Base-by-base conservation (phyloP, 2,888 invertebrate genomes). In the Agriopis leucophaearia region DNA sequence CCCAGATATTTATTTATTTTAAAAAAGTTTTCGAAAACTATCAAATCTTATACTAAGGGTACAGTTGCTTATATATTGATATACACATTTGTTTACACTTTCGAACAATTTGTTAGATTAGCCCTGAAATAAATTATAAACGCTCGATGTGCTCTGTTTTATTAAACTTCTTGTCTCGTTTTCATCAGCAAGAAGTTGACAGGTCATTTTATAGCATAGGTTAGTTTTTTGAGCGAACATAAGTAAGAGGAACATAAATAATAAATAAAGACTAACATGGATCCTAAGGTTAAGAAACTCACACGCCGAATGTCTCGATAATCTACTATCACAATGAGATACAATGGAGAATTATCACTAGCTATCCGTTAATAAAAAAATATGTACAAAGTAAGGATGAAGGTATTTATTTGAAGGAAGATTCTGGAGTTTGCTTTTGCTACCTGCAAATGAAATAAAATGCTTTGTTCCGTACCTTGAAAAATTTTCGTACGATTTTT, bases 261-360 rank as follows among this genome's bases (percentile, higher is more conserved):
- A 68, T 63, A 65, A 68, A 72, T 57, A 64, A 65, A 47, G 44
- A 48, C 61, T 64, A 47, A 57, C 42, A 59, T 51, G 45, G 36
- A 51, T 64, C 64, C 61, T 64, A 62, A 50, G 13, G 9, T 47
- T 59, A 47, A 10, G 52, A 59, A 56, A 52, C 35, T 48, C 48
- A 44, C 15, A 54, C 55, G 59, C 64, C 58, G 58, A 69, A 63
- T 70, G 70, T 66, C 63, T 71, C 66, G 71, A 79, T 77, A 80
- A 76, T 75, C 79, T 81, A 81, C 81, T 86, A 88, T 88, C 88
- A 89, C 88, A 89, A 84, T 83, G 83, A 85, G 84, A 87, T 84
- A 78, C 73, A 80, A 66, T 70, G 70, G 64, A 71, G 77, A 70
- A 59, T 66, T 63, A 65, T 55, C 52, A 59, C 58, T 69, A 60